Evolutionary conservation across 2,888 invertebrate genomes (phyloP).

Genomic region (Dynastes maya): DNA sequence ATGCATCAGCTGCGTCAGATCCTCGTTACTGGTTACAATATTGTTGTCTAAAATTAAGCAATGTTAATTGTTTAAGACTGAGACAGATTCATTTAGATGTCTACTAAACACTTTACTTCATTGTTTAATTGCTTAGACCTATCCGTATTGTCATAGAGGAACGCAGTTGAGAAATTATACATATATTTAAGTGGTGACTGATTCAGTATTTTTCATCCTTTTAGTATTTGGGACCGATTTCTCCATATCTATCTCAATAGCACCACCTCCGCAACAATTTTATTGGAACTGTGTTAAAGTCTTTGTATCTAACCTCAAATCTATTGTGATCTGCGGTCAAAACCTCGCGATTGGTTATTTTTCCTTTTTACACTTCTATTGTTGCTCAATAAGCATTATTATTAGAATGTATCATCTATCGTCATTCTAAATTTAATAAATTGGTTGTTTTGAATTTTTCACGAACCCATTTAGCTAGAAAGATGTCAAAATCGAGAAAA

Average conservation of each 20-base stretch:
- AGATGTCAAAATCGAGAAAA: too few species aligned
- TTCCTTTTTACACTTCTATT: too few species aligned
- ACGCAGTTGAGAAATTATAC: background rate
- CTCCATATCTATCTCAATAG: background rate
- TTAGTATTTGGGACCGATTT: too few species aligned
- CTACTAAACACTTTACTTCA: background rate
- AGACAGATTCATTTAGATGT: background rate
- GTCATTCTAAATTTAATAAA: too few species aligned
- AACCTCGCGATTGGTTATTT: too few species aligned
- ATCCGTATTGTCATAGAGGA: background rate
- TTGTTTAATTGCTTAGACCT: background rate
- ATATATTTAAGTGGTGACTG: too few species aligned
- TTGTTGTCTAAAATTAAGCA: constrained; percentile 47
- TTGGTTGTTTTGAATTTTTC: too few species aligned
- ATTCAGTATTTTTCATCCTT: too few species aligned
- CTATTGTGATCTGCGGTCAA: too few species aligned
- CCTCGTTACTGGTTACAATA: constrained; percentile 57
- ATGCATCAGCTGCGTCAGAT: constrained; percentile 62
- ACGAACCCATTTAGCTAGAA: too few species aligned
- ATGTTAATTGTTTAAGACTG: constrained; percentile 39
- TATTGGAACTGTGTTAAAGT: background rate
- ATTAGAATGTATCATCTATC: too few species aligned
- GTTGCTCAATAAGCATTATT: too few species aligned
- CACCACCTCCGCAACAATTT: background rate
- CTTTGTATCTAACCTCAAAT: background rate